Base-by-base conservation (phyloP, 2,888 invertebrate genomes). In the Aphodius sticticus region DNA sequence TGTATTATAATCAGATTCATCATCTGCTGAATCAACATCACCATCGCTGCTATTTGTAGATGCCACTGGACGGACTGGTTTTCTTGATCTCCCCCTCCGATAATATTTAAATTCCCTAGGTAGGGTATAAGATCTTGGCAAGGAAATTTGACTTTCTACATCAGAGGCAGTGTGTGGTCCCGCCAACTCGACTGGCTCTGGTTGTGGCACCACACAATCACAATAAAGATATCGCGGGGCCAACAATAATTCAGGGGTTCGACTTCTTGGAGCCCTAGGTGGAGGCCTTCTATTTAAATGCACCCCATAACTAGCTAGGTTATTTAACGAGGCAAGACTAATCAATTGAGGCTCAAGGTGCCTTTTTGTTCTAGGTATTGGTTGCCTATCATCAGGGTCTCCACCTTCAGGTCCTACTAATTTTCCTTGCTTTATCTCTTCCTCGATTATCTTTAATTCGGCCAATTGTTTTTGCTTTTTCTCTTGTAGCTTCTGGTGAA, bases 11-110 rank as follows among this genome's bases (percentile, higher is more conserved):
- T 88, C 89, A 7, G 88, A 88, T 80, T 88, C 89, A 81, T 96
- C 96, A 82, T 94, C 95, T 76, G 92, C 93, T 80, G 96, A 96
- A 90, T 96, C 96, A 6, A 96, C 96, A 88, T 96, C 96, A 80
- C 96, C 96, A 86, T 96, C 96, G 84, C 96, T 96, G 85, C 96
- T 96, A 86, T 96, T 96, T 69, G 96, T 96, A 83, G 96, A 96
- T 9, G 95, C 94, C 26, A 95, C 92, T 85, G 94, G 94, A 82
- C 94, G 93, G 93, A 79, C 92, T 89, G 82, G 93, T 91, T 81
- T 93, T 90, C 78, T 92, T 69, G 90, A 90, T 78, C 89, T 86
- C 75, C 89, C 91, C 82, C 93, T 90, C 69, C 94, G 89, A 90
- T 94, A 94, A 90, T 96, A 96, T 85, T 95, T 95, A 89, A 96